phyloP scores from a whole-genome alignment of 92 coral and sea anemone species.

The Pocillopora meandrina region DNA sequence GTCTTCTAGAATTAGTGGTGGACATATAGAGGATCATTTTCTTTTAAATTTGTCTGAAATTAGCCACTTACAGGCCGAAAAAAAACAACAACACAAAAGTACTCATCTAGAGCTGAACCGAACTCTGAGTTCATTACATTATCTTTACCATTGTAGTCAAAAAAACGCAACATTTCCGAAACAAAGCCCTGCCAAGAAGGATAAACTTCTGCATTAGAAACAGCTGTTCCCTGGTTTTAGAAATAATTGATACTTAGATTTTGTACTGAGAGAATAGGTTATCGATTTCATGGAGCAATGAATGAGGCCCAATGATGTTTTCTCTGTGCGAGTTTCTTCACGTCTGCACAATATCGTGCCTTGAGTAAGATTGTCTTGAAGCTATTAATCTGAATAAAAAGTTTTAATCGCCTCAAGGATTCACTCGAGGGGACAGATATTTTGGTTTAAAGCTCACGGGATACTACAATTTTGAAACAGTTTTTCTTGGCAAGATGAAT shows the following conservation, averaged over 20 bases:
- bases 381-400: background rate
- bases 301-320: background rate
- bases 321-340: background rate
- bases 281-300: background rate
- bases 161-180: constrained; percentile 1
- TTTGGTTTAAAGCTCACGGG: background rate
- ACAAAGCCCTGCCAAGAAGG: constrained; percentile 25
- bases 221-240: constrained; percentile 12
- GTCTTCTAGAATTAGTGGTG: background rate
- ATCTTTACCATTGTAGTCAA: background rate
- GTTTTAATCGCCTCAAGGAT: background rate
- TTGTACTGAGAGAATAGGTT: background rate
- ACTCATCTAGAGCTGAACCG: background rate
- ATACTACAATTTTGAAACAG: background rate
- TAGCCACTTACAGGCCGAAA: constrained; percentile 17
- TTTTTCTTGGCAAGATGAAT: background rate
- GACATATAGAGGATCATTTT: background rate
- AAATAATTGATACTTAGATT: constrained; percentile 23
- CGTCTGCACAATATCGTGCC: background rate
- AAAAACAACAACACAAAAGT: background rate
- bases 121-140: constrained; percentile 16
- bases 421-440: background rate
- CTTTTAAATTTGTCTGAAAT: constrained; percentile 13
- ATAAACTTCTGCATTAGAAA: constrained; percentile 22
- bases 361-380: background rate